These are phyloP conservation scores for Actinernus sp. DNA, from an alignment of 92 coral and sea anemone species.

Conservation along the genomic window DNA sequence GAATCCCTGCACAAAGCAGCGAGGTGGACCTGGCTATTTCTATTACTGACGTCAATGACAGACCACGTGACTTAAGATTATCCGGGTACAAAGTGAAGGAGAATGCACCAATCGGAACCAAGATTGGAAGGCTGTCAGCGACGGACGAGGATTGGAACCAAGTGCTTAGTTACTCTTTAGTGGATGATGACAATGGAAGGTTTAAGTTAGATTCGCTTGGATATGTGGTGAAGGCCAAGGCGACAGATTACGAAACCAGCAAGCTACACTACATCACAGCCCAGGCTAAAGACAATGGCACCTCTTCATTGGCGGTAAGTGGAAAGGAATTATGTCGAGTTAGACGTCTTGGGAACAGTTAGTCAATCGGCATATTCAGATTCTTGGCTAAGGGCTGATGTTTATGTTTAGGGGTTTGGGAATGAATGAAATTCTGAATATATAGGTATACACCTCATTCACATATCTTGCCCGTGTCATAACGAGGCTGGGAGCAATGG, in stretches of 20 bases:
- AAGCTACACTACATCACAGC: slow-evolving; percentile 68
- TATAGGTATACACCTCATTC: no score
- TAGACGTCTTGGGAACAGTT: no score
- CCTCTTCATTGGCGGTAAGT: slow-evolving; percentile 48
- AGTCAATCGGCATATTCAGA: no score
- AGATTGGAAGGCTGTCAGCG: slow-evolving; percentile 74
- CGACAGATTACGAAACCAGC: slow-evolving; percentile 84
- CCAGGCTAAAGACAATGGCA: slow-evolving; percentile 81
- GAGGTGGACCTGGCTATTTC: slow-evolving; percentile 64
- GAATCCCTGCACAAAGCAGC: slow-evolving; percentile 73
- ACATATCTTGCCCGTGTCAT: no score
- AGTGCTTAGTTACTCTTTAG: slow-evolving; percentile 44
- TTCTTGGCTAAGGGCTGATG: no score
- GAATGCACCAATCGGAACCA: slow-evolving; percentile 79
- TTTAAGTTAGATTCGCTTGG: slow-evolving; percentile 73
- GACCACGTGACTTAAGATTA: slow-evolving; percentile 83
- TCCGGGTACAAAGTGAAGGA: slow-evolving; percentile 84
- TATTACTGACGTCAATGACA: slow-evolving; percentile 90
- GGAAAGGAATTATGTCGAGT: no score
- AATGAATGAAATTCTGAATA: no score
- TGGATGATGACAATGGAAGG: slow-evolving; percentile 74
- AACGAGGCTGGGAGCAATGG: no score
- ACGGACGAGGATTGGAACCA: slow-evolving; percentile 82
- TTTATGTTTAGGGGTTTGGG: no score
- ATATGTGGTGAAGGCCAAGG: slow-evolving; percentile 77